A percentile compares a stretch with the other conserved stretches of the same genome.
Conservation (phyloP, 2,113 vertebrate species). For the Cephalopholis sonnerati region DNA sequence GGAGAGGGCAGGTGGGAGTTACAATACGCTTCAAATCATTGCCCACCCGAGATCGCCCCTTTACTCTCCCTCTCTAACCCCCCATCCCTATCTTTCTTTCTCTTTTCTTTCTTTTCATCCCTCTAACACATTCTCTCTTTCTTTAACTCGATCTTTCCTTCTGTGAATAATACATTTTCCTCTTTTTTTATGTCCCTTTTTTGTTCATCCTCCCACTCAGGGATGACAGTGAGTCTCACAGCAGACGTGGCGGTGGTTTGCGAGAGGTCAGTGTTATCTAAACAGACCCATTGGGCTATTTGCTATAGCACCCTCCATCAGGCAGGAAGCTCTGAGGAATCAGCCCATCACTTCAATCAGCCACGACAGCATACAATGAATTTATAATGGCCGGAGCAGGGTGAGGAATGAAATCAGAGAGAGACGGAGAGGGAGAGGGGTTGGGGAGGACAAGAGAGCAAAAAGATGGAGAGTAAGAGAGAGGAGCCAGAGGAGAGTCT, state of each 20-base stretch:
- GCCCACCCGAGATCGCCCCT: constrained; percentile 64
- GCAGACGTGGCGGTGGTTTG: constrained; percentile 72
- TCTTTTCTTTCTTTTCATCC: constrained; percentile 51
- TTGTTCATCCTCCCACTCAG: constrained; percentile 63
- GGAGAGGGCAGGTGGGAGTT: constrained; percentile 84
- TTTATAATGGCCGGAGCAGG: constrained; percentile 79
- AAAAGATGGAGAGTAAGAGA: constrained; percentile 52
- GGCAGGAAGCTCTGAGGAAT: constrained; percentile 82
- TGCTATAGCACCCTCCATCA: constrained; percentile 89
- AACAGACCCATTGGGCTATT: constrained; percentile 89
- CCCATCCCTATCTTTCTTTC: constrained; percentile 26
- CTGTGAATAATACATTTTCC: constrained; percentile 65
- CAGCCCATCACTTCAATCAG: constrained; percentile 89
- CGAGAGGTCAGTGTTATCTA: constrained; percentile 89
- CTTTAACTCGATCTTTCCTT: constrained; percentile 2
- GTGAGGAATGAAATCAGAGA: constrained; percentile 73
- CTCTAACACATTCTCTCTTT: constrained; percentile 30
- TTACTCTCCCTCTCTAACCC: constrained; percentile 49
- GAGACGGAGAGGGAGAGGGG: constrained; percentile 12
- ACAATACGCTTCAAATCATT: constrained; percentile 77
- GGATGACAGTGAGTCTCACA: constrained; percentile 58
- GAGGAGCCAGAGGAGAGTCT: constrained; percentile 42
- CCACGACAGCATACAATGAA: constrained; percentile 79
- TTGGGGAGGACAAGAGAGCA: constrained; percentile 42
- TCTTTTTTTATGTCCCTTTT: constrained; percentile 9